Percentiles rank a stretch among this genome's conserved stretches.
phyloP scores from a whole-genome alignment of 2,797 vertebrate species.

The Lepus townsendii region DNA sequence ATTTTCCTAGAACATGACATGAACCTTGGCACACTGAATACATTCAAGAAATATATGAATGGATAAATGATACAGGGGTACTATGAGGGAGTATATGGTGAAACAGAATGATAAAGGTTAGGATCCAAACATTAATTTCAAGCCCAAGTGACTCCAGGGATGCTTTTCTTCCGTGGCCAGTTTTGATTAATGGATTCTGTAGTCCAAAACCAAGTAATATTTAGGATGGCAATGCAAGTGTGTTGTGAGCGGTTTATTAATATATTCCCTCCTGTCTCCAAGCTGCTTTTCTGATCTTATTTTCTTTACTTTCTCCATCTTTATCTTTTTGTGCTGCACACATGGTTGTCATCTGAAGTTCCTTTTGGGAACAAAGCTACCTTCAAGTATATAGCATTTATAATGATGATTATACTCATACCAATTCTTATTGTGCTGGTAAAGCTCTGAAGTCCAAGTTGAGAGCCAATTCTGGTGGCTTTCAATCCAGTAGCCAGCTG shows the following conservation, averaged over 20 bases:
- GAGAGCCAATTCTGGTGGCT: background rate
- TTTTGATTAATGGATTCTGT: background rate
- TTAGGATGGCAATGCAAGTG: background rate
- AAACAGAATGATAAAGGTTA: background rate
- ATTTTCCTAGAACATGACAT: background rate
- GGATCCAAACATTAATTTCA: background rate
- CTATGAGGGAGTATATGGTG: background rate
- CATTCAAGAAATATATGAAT: background rate
- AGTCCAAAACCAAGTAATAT: background rate
- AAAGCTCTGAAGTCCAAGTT: background rate
- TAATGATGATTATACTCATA: slow-evolving; percentile 14
- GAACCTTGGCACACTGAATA: background rate
- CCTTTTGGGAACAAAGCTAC: background rate
- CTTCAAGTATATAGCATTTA: background rate
- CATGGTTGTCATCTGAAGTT: background rate
- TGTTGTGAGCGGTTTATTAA: background rate
- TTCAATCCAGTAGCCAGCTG: background rate
- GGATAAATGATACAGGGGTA: background rate
- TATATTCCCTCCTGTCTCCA: background rate
- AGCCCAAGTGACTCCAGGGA: background rate
- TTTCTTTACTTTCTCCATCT: background rate
- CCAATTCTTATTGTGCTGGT: background rate
- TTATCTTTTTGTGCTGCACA: background rate
- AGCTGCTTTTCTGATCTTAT: background rate
- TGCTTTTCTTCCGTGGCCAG: background rate